Evolutionary conservation across 2,113 vertebrate genomes (phyloP), one percentile per base, ranked within the genome.

Genomic region (Hippocampus guttulatus): DNA sequence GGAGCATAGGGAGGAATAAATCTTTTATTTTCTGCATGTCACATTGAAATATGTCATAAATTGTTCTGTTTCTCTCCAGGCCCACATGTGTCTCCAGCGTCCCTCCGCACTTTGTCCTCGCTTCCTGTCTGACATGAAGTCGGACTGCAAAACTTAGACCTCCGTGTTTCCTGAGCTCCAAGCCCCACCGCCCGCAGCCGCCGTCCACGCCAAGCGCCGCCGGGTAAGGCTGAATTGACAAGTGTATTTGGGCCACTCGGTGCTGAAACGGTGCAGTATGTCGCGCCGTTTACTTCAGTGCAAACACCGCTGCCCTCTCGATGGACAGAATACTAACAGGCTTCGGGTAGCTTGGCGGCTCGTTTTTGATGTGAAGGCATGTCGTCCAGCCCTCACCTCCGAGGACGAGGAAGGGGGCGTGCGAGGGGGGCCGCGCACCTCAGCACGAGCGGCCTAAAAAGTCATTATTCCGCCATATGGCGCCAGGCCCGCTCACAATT

Each of bases 381-480:
- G 94, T 93, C 82, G 77, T 77, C 63, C 20, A 70, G 58, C 80
- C 74, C 85, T 82, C 85, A 92, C 94, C 93, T 93, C 91, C 79
- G 71, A 73, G 74, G 74, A 74, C 71, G 69, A 68, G 72, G 71
- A 11, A 30, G 27, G 58, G 61, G 76, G 63, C 2, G 52, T 67
- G 70, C 27, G 64, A 75, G 75, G 70, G 41, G 68, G 78, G 75
- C 78, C 69, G 74, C 90, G 91, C 94, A 94, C 94, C 94, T 94
- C 90, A 92, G 85, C 92, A 94, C 90, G 83, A 88, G 90, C 91
- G 92, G 94, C 91, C 88, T 8, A 2, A 92, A 94, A 94, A 94
- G 94, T 97, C 96, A 99, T 99, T 97, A 96, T 97, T 95, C 94
- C 78, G 87, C 96, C 97, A 98, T 98, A 98, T 98, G 96, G 94